Evolutionary conservation across 2,888 invertebrate species (phyloP), one percentile per base, ranked within the genome.

Genomic region (Andrena trimmerana): DNA sequence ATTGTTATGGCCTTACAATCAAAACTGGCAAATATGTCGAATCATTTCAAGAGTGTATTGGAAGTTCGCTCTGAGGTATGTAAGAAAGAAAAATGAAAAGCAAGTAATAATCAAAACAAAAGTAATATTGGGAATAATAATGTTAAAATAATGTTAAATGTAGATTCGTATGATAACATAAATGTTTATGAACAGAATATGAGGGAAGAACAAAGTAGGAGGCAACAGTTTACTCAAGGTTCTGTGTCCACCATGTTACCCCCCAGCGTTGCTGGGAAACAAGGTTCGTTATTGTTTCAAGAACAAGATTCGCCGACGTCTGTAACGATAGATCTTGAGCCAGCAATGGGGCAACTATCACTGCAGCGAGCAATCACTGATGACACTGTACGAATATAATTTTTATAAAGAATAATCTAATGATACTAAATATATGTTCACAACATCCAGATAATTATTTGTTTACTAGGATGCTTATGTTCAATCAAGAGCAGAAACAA

Each of bases 21-120:
- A 1, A 97, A 99, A 94, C 95, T 99, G 88, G 99, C 99, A 48
- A 97, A 97, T 84, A 99, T 99, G 98, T 99, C 99, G 65, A 98
- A 98, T 86, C 98, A 99, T 92, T 99, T 99, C 94, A 99, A 99
- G 95, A 98, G 97, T 95, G 99, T 99, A 65, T 96, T 99, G 76
- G 99, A 99, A 96, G 98, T 99, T 27, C 95, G 99, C 90, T 99
- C 99, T 20, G 99, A 99, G 96, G 96, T 96, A 91, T 84, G 87
- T 89, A 31, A 29, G 8, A 16, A 16, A 4, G 29, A 42, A 8
- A 27, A 73, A 54, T 10, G 1, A 57, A 31, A 27, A 20, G 3
- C 7, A 20, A 20, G 20, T 20, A 20, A 20, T 20, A 20, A 20
- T 20, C 20, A 20, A 20, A 20, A 20, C 20, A 20, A 20, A 20